Evolutionary conservation across 2,113 vertebrate genomes (phyloP), one percentile per base, ranked within the genome.

Genomic region (Zeus faber): DNA sequence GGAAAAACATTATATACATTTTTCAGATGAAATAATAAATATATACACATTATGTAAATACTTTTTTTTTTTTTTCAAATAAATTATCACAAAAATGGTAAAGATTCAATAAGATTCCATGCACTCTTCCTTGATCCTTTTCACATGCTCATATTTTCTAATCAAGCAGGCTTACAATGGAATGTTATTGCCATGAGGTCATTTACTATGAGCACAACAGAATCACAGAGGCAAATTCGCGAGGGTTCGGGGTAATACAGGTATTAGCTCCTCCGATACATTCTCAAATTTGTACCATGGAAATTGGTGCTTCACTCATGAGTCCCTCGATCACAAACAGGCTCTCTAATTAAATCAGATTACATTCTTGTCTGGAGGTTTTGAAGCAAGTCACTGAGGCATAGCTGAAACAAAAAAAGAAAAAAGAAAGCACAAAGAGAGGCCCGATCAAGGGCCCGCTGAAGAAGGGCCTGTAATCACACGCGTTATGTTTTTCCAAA

Each of bases 391-490:
- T 7, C 11, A 21, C 3, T 3, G 22, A 52, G 22, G n/a, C 50
- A 20, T 65, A 25, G 69, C 52, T 45, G 43, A 67, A 59, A 35
- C 9, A 41, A 2, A 37, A 33, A 37, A 37, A n/a, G 10, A 37
- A 37, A n/a, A n/a, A n/a, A 37, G 33, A 37, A 37, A 4, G n/a
- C 33, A 14, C 13, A 4, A 37, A 37, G n/a, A 37, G 33, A 14
- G 44, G 44, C n/a, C 4, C 45, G 33, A 69, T 74, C 11, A 75
- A 50, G 73, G 11, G 24, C 33, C 27, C 13, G 3, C 0, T 1
- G 6, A 33, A 22, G n/a, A 7, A 0, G 1, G 47, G 31, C 16
- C 49, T 74, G 13, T 60, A 62, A 77, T 72, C 41, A 41, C 14
- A 3, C 17, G 52, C 25, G 17, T 51, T 35, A 44, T 29, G 45